These are phyloP conservation scores for Onychostruthus taczanowskii DNA, from an alignment of 2,113 vertebrate species.

Conservation along the genomic window DNA sequence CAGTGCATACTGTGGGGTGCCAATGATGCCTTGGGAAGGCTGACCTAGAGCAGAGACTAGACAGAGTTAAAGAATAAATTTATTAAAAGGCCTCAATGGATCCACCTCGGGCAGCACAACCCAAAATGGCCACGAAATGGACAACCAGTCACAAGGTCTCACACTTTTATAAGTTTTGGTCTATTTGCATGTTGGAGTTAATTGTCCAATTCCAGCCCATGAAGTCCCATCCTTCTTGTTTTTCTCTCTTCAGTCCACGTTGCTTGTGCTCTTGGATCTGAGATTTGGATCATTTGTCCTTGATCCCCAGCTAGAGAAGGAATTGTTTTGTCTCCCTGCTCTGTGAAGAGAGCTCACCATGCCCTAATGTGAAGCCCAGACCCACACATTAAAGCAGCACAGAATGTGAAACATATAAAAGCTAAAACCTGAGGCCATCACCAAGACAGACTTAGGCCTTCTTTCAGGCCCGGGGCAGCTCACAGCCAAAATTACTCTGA, in stretches of 20 bases:
- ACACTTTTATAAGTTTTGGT: neutral
- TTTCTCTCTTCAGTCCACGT: neutral
- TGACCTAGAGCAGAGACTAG: neutral
- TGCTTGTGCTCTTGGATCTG: neutral
- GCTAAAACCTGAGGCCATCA: neutral
- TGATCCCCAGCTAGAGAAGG: neutral
- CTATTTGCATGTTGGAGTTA: neutral
- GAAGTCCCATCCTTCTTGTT: neutral
- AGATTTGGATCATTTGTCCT: neutral
- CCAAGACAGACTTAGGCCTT: neutral
- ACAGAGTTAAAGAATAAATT: too few species aligned
- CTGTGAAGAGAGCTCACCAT: neutral
- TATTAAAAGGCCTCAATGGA: too few species aligned
- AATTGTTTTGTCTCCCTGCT: neutral
- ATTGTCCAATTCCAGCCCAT: neutral
- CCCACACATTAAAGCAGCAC: neutral
- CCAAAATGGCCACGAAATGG: too few species aligned
- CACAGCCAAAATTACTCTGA: neutral
- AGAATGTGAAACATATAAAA: neutral
- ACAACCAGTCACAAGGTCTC: accelerated
- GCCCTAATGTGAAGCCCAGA: neutral
- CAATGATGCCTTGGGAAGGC: neutral
- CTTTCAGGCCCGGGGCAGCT: neutral
- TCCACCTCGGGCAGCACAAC: too few species aligned
- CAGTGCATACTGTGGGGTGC: neutral